A percentile compares a stretch with the other conserved stretches of the same genome.
Evolutionary conservation across 2,113 vertebrate species (phyloP).

Genomic region (Puma concolor): DNA sequence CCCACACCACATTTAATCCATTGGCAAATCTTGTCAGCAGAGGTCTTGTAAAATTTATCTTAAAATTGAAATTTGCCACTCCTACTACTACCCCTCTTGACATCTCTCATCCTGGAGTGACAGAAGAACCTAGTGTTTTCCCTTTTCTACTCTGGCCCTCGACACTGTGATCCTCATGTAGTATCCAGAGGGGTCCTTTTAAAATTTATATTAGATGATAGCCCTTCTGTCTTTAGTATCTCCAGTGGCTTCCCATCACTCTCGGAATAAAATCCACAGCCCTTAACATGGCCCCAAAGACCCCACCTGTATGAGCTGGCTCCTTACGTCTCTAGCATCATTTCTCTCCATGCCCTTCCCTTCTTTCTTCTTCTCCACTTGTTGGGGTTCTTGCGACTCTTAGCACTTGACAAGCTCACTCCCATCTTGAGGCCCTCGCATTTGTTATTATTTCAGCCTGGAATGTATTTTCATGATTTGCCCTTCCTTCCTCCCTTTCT

Average conservation of each 20-base stretch:
- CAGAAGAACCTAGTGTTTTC: conserved; percentile 35
- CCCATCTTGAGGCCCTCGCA: not conserved
- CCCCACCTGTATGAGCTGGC: not conserved
- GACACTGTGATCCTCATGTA: not conserved
- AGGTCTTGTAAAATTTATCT: conserved; percentile 47
- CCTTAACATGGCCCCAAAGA: not conserved
- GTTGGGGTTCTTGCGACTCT: not conserved
- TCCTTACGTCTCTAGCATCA: not conserved
- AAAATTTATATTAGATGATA: not conserved
- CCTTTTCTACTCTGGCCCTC: not conserved
- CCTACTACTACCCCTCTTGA: not conserved
- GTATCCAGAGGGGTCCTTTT: not conserved
- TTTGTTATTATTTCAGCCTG: not conserved
- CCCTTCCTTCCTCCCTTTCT: not conserved
- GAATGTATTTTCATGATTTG: not conserved
- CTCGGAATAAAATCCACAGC: conserved; percentile 3
- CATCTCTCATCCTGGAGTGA: not conserved
- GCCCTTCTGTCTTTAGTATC: not conserved
- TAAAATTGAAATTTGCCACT: conserved; percentile 25
- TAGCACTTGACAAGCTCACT: not conserved
- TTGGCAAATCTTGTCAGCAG: not conserved
- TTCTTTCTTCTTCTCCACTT: not conserved
- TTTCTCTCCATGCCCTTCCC: not conserved
- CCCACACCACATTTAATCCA: not conserved
- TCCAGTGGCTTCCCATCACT: not conserved